Evolutionary conservation across 2,797 vertebrate genomes (phyloP).

Genomic region (Sebastes goodei): DNA sequence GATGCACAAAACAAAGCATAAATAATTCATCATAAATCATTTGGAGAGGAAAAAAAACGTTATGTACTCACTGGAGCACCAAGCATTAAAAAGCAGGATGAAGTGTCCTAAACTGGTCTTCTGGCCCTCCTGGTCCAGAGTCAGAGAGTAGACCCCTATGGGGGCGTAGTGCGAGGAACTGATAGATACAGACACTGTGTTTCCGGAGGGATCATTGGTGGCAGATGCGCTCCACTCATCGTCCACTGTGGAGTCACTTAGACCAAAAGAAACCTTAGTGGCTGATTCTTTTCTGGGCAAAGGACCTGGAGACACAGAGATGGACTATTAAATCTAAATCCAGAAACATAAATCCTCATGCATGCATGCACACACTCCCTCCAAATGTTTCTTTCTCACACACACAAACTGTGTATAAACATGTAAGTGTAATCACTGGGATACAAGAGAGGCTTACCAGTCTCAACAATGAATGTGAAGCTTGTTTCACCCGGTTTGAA

Average conservation of each 20-base stretch:
- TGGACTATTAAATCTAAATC: background rate
- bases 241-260: slow-evolving; percentile 70
- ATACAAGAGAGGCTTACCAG: slow-evolving; percentile 67
- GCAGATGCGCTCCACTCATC: slow-evolving; percentile 83
- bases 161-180: slow-evolving; percentile 81
- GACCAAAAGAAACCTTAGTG: slow-evolving; percentile 79
- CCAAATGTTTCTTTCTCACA: background rate
- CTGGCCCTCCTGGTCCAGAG: slow-evolving; percentile 71
- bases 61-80: slow-evolving; percentile 82
- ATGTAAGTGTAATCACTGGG: background rate
- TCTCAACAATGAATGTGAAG: slow-evolving; percentile 80
- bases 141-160: slow-evolving; percentile 85
- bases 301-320: slow-evolving; percentile 73
- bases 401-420: background rate
- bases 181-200: slow-evolving; percentile 78
- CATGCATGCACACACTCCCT: background rate
- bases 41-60: background rate
- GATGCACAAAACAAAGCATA: background rate
- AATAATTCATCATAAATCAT: background rate
- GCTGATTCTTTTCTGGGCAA: slow-evolving; percentile 72
- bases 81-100: slow-evolving; percentile 90
- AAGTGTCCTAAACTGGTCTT: slow-evolving; percentile 80
- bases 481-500: slow-evolving; percentile 70
- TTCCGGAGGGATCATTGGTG: slow-evolving; percentile 33
- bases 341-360: background rate